phyloP scores from a whole-genome alignment of 1,140 invertebrate genomes.

The Aphelenchoides avenae region DNA sequence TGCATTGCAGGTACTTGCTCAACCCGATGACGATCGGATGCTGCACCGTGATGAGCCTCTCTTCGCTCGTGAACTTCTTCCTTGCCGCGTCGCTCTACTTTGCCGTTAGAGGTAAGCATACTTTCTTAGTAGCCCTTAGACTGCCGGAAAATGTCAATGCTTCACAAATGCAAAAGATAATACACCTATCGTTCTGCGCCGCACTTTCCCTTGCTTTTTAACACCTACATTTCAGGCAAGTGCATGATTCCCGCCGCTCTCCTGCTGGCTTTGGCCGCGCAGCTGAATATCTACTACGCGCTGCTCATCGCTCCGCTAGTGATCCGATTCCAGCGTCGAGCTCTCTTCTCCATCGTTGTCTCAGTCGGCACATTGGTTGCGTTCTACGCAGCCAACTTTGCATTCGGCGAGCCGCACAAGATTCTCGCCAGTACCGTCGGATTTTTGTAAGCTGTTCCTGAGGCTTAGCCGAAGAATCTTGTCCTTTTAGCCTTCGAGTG shows the following conservation, averaged over 20 bases:
- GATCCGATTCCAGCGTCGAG: constrained; percentile 24
- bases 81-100: constrained; percentile 69
- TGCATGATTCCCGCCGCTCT: constrained; percentile 34
- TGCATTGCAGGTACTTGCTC: constrained; percentile 74
- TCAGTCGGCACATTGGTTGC: constrained; percentile 52
- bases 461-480: constrained; percentile 16
- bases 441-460: constrained; percentile 70
- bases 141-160: background rate
- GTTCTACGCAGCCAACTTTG: constrained; percentile 60
- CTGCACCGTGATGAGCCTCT: constrained; percentile 84
- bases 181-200: too few relatives aligned
- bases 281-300: constrained; percentile 29
- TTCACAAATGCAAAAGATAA: too few relatives aligned
- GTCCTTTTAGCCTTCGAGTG: constrained; percentile 65
- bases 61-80: constrained; percentile 80
- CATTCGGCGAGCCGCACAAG: constrained; percentile 67
- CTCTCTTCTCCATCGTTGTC: constrained; percentile 42
- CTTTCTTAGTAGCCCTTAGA: background rate
- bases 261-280: constrained; percentile 17
- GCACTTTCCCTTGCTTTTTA: constrained; percentile 21
- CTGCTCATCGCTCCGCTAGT: constrained; percentile 31
- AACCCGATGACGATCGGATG: constrained; percentile 85
- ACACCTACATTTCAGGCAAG: constrained; percentile 38
- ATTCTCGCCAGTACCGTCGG: constrained; percentile 76
- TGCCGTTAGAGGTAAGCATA: constrained; percentile 66